Evolutionary conservation across 2,113 vertebrate genomes (phyloP).

Genomic region (Perca fluviatilis): DNA sequence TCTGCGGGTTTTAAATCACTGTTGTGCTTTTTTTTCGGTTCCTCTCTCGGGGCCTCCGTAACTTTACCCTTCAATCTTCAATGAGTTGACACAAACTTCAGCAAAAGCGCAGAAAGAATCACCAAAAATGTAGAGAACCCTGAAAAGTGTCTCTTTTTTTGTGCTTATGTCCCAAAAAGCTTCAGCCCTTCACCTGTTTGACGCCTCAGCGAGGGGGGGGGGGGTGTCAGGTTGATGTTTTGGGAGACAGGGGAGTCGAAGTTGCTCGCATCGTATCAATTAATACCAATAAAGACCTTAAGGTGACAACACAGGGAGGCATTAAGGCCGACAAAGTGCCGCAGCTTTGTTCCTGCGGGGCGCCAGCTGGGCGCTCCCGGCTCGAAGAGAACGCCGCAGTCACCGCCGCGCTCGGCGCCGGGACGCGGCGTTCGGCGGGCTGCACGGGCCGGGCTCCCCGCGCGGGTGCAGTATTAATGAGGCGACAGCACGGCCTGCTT

Average conservation of each 20-base stretch:
- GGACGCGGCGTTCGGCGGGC: conserved; percentile 64
- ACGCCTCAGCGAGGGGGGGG: neutral
- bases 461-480: conserved; percentile 87
- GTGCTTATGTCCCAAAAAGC: too few relatives aligned
- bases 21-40: too few relatives aligned
- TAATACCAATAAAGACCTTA: conserved; percentile 86
- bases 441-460: conserved; percentile 69
- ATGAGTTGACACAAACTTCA: too few relatives aligned
- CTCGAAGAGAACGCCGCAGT: conserved; percentile 72
- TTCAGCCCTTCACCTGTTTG: conserved; percentile 47
- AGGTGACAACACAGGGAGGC: conserved; percentile 82
- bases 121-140: too few relatives aligned
- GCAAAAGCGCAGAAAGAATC: too few relatives aligned
- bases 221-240: neutral
- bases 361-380: conserved; percentile 79
- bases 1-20: too few relatives aligned
- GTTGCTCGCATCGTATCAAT: conserved; percentile 78
- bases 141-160: too few relatives aligned
- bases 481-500: conserved; percentile 84
- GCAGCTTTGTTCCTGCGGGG: conserved; percentile 81
- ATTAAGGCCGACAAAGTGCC: conserved; percentile 77
- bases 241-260: conserved; percentile 25
- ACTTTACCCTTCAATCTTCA: too few relatives aligned
- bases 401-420: conserved; percentile 76
- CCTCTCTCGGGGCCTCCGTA: too few relatives aligned